Evolutionary conservation across 2,797 vertebrate genomes (phyloP), one percentile per base, ranked within the genome.

Genomic region (Aeoliscus strigatus): DNA sequence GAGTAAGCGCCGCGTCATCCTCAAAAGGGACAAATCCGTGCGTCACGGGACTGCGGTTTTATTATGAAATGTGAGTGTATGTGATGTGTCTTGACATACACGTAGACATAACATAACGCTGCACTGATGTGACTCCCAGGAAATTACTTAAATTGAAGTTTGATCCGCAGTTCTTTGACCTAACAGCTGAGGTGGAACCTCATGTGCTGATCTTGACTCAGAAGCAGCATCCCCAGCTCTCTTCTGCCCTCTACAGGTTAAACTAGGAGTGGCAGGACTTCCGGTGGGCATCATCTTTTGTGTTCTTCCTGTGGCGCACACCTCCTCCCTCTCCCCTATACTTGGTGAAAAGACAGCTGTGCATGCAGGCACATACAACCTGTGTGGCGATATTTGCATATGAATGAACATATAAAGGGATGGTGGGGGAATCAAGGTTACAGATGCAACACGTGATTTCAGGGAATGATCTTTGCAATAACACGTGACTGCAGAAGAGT

Each of bases 181-280:
- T n/a, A n/a, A n/a, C n/a, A n/a, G n/a, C n/a, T n/a, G n/a, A n/a
- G n/a, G n/a, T n/a, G n/a, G n/a, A n/a, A n/a, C n/a, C n/a, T n/a
- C n/a, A n/a, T n/a, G n/a, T n/a, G n/a, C n/a, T 14, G 34, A 3
- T 32, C n/a, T 27, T 13, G 34, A 8, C 26, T 39, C 18, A 39
- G 24, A 33, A 11, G 13, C 12, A 17, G 33, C 39, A 59, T 77
- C 32, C 51, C 52, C 39, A 71, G 74, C 75, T 70, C 79, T 75
- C 60, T 70, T 13, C 76, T 77, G 78, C 80, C 82, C n/a, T 75
- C 69, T 30, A 46, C 70, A 71, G 82, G 70, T 27, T 7, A 17
- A 50, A 37, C 12, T 2, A 4, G 29, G 65, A 27, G 9, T 36
- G 60, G 58, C 80, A 70, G 53, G 33, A 85, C 78, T 85, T 87